Evolutionary conservation across 2,888 invertebrate species (phyloP), one percentile per base, ranked within the genome.

Genomic region (Syrista parreyssii): DNA sequence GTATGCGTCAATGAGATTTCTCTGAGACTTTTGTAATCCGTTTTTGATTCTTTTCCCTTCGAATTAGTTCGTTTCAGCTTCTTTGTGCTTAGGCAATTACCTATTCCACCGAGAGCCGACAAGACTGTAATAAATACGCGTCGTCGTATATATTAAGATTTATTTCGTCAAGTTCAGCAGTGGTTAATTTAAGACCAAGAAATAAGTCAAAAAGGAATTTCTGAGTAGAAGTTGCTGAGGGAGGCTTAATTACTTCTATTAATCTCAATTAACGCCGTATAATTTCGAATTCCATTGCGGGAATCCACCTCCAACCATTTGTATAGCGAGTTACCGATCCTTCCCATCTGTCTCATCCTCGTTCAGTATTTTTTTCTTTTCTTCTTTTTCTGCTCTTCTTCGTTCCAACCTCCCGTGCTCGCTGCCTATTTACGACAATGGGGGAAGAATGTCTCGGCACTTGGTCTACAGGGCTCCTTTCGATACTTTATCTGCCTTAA

Each of bases 401-500:
- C 40, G 15, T 4, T 40, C 4, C 40, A 15, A 15, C 15, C 15
- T 15, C 15, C 40, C 15, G 1, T 40, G 6, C 40, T 40, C 40
- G 40, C 40, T 15, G 40, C 40, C 40, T 40, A 15, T 15, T 40
- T 40, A 40, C 1, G 40, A 40, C 6, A 73, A 72, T 76, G 76
- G 76, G 73, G 76, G 79, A 80, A 74, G 78, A 78, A 78, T 79
- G 79, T 79, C 76, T 76, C 76, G 78, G 76, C 75, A 78, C 76
- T 80, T 80, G 78, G 78, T 82, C 77, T 80, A 77, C 73, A 75
- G 74, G 80, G 68, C 33, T 12, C 75, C 68, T 79, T 68, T 32
- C 73, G 78, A 80, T 80, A 80, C 79, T 76, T 79, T 74, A 74
- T 55, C 74, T 75, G 79, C 80, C 79, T 78, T 78, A 79, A 76